Conservation (phyloP, 64 coral and sea anemone genomes). For the Stichodactyla helianthus region DNA sequence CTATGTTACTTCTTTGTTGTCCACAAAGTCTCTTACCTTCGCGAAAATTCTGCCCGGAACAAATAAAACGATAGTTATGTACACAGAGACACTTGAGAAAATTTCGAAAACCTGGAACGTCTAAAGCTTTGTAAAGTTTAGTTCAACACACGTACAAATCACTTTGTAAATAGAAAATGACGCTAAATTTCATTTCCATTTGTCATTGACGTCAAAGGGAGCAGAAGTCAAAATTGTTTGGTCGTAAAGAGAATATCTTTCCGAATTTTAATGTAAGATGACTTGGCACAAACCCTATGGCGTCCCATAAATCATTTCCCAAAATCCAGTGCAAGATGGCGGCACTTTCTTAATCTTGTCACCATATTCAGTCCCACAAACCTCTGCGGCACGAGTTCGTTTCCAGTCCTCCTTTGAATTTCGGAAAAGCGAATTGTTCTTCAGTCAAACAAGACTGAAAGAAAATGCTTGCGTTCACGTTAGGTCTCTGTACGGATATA, state of each 20-base stretch:
- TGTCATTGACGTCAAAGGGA: background rate
- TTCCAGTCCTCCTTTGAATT: too few species aligned
- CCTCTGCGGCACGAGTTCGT: too few species aligned
- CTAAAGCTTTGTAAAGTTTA: background rate
- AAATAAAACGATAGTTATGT: slow-evolving; percentile 7
- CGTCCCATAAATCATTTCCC: too few species aligned
- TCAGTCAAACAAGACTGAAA: background rate
- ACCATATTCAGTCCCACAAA: too few species aligned
- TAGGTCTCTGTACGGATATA: too few species aligned
- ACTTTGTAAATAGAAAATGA: background rate
- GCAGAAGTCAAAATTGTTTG: too few species aligned
- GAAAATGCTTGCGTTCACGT: background rate
- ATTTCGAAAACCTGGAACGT: background rate
- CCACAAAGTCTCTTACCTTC: background rate
- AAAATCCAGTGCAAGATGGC: too few species aligned
- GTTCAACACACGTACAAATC: background rate
- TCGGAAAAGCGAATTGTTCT: too few species aligned
- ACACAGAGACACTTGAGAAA: background rate
- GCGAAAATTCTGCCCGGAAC: background rate
- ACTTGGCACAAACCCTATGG: too few species aligned
- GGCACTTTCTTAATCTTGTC: too few species aligned
- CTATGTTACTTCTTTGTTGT: background rate
- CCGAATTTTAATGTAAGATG: too few species aligned
- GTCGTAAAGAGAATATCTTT: too few species aligned
- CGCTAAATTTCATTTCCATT: background rate